Evolutionary conservation across 2,888 invertebrate genomes (phyloP), one percentile per base, ranked within the genome.

Genomic region (Harmothoe impar): DNA sequence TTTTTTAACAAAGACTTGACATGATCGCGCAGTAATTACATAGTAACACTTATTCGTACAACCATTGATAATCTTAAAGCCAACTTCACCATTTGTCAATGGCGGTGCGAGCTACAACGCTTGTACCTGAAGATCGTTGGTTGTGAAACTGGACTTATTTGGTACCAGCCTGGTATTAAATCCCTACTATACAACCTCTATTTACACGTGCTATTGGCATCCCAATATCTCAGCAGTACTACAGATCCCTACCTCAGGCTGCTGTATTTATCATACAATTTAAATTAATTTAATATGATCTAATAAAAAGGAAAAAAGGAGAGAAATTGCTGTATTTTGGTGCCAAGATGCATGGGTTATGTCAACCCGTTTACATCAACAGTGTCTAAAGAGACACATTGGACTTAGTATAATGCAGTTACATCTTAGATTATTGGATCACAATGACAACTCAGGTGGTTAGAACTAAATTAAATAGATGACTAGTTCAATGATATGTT

Each of bases 401-500:
- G 43, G 25, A 23, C 33, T 33, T 0, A 77, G 33, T 5, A 35
- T 15, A 81, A 35, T 81, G 81, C 43, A 23, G 23, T 23, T 43
- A 43, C 23, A 81, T 35, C 43, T 3, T 33, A 43, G 17, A 35
- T 35, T 81, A 17, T 33, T 23, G 43, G 33, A 43, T 29, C 25
- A 72, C 25, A 29, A 72, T n/a, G 25, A 72, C 15, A 81, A 81
- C 72, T 72, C 72, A 72, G 72, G 17, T 35, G 17, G 43, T 43
- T 0, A 81, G 81, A 35, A 81, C 81, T 81, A 81, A 33, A 43
- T 43, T 81, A 81, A 81, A 81, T 81, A 43, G 5, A 81, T 81
- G 81, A 81, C 81, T 81, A 81, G 81, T 43, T 81, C 0, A 43
- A 33, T 81, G 81, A 81, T 81, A 81, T 81, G 81, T 81, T 35